Evolutionary conservation across 2,888 invertebrate species (phyloP).

Genomic region (Acronicta alni): DNA sequence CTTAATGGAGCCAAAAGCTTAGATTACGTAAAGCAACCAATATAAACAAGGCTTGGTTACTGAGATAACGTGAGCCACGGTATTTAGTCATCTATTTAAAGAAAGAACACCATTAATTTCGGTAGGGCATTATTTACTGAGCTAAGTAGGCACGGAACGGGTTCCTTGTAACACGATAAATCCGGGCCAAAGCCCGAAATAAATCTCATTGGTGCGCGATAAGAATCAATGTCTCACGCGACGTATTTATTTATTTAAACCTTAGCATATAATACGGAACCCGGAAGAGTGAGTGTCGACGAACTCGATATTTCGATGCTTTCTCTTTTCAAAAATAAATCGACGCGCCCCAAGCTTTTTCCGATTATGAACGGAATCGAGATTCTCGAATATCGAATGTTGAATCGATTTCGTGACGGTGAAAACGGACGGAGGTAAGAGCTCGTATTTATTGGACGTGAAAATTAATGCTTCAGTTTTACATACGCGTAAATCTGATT

Average conservation of each 20-base stretch:
- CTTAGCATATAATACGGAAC: constrained; percentile 73
- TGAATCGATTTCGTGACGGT: constrained; percentile 60
- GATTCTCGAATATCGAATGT: constrained; percentile 46
- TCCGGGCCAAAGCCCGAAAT: constrained; percentile 83
- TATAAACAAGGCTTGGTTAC: constrained; percentile 79
- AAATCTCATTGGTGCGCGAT: constrained; percentile 86
- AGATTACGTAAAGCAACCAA: constrained; percentile 80
- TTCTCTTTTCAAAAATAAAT: constrained; percentile 68
- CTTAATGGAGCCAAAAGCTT: constrained; percentile 80
- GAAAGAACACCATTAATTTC: constrained; percentile 86
- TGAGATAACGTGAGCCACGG: constrained; percentile 81
- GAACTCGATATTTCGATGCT: constrained; percentile 72
- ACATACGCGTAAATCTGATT: constrained; percentile 71
- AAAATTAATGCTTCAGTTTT: constrained; percentile 71
- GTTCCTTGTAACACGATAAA: constrained; percentile 85
- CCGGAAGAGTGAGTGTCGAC: constrained; percentile 78
- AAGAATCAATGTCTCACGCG: constrained; percentile 88
- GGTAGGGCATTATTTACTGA: constrained; percentile 85
- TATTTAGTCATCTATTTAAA: constrained; percentile 89
- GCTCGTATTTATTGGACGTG: constrained; percentile 68
- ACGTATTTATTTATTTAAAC: constrained; percentile 82
- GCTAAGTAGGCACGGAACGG: constrained; percentile 87
- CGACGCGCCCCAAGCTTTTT: constrained; percentile 42
- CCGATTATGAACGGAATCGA: constrained; percentile 54
- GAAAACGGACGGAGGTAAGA: constrained; percentile 66